phyloP scores from a whole-genome alignment of 1,140 invertebrate species.

The Physella acuta region DNA sequence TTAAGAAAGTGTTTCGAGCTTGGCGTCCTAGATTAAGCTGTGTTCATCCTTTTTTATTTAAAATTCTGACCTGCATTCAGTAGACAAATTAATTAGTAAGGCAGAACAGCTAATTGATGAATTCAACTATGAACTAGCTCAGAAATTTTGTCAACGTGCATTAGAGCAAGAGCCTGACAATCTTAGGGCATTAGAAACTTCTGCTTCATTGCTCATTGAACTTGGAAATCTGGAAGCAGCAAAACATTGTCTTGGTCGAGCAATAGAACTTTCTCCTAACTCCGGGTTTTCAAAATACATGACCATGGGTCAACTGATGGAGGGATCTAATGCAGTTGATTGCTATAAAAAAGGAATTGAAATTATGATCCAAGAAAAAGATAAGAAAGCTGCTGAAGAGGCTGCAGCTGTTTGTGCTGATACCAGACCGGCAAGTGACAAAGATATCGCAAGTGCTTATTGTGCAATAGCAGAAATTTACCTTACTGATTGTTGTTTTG shows the following conservation, averaged over 20 bases:
- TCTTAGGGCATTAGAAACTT: slow-evolving; percentile 54
- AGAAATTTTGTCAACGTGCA: slow-evolving; percentile 56
- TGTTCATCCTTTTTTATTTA: too few relatives aligned
- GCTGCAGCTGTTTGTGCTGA: slow-evolving; percentile 43
- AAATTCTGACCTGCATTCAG: not conserved
- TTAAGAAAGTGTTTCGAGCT: not conserved
- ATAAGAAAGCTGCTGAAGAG: slow-evolving; percentile 37
- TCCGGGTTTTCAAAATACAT: slow-evolving; percentile 60
- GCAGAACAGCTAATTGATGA: slow-evolving; percentile 53
- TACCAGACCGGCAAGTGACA: slow-evolving; percentile 33
- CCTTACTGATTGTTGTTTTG: slow-evolving; percentile 61
- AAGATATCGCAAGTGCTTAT: slow-evolving; percentile 59
- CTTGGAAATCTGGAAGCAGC: slow-evolving; percentile 56
- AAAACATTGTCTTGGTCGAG: slow-evolving; percentile 55
- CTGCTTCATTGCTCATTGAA: slow-evolving; percentile 54
- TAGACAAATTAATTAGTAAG: slow-evolving; percentile 23
- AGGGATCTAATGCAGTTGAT: slow-evolving; percentile 54
- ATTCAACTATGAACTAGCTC: slow-evolving; percentile 56
- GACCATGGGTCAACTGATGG: slow-evolving; percentile 58
- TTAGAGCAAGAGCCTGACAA: slow-evolving; percentile 56
- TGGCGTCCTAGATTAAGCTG: not conserved
- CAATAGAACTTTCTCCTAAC: slow-evolving; percentile 56
- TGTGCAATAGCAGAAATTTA: slow-evolving; percentile 61
- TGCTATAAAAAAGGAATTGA: slow-evolving; percentile 60
- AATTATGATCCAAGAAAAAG: slow-evolving; percentile 49